Percentiles rank a stretch among this genome's conserved stretches.
These are phyloP conservation scores for Ditylenchus weischeri DNA, from an alignment of 2,888 invertebrate genomes.

Conservation along the genomic window DNA sequence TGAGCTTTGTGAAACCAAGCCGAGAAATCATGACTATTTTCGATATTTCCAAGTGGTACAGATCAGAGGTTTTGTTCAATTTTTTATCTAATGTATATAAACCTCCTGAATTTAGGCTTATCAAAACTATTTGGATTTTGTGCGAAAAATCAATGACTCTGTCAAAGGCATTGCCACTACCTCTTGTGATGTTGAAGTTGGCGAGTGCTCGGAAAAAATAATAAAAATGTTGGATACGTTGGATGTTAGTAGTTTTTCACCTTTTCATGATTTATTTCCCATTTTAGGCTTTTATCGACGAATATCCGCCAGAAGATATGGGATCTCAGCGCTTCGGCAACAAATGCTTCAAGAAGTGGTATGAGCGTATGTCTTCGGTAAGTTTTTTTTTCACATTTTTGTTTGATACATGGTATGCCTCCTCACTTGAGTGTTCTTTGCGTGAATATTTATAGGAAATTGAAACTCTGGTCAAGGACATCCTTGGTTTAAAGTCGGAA, in stretches of 20 bases:
- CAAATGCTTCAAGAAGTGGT: conserved; percentile 81
- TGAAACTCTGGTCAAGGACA: conserved; percentile 25
- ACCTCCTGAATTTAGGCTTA: conserved; percentile 40
- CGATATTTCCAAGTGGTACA: conserved; percentile 53
- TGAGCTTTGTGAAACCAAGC: conserved; percentile 32
- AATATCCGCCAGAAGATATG: conserved; percentile 51
- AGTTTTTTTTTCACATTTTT: conserved; percentile 11
- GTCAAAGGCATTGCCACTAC: conserved; percentile 38
- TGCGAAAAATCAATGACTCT: conserved; percentile 43
- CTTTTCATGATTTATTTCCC: conserved; percentile 3
- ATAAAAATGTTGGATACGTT: conserved; percentile 18
- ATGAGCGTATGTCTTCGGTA: conserved; percentile 70
- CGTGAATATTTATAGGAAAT: conserved; percentile 25
- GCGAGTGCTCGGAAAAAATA: conserved; percentile 15
- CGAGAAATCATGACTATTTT: conserved; percentile 48
- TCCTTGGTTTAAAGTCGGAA: conserved; percentile 37
- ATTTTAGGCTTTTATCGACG: conserved; percentile 44
- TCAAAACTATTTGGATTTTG: conserved; percentile 43
- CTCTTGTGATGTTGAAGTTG: conserved; percentile 23
- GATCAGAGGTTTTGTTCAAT: conserved; percentile 41
- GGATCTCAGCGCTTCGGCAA: conserved; percentile 85
- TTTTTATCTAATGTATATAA: conserved; percentile 2
- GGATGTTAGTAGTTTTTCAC: conserved; percentile 15
- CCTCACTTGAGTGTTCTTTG: not conserved
- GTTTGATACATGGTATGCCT: conserved; percentile 6